Evolutionary conservation across 2,888 invertebrate species (phyloP).

Genomic region (Oeneis ivallda): DNA sequence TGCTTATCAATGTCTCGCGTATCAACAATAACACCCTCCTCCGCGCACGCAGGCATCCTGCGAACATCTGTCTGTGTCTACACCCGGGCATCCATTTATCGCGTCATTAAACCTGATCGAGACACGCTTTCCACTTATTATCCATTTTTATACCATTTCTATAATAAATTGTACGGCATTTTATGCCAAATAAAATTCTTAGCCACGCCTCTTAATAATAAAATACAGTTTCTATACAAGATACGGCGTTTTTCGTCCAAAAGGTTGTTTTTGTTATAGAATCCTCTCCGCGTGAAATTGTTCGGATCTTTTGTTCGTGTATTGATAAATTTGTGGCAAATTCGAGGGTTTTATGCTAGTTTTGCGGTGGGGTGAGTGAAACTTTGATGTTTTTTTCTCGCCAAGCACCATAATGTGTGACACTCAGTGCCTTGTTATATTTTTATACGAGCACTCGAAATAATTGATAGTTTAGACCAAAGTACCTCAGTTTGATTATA

Average conservation of each 20-base stretch:
- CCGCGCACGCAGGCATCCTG: constrained; percentile 7
- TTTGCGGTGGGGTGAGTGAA: constrained; percentile 44
- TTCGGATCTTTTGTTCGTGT: constrained; percentile 46
- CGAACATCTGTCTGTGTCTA: constrained; percentile 17
- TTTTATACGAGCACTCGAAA: constrained; percentile 48
- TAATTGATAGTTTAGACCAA: constrained; percentile 50
- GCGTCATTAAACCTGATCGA: constrained; percentile 63
- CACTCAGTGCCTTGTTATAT: constrained; percentile 38
- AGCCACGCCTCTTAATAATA: constrained; percentile 62
- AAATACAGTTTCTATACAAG: constrained; percentile 42
- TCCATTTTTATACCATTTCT: constrained; percentile 71
- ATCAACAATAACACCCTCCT: constrained; percentile 34
- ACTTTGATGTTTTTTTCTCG: constrained; percentile 23
- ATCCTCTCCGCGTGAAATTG: constrained; percentile 55
- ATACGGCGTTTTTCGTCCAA: constrained; percentile 23
- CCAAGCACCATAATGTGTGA: constrained; percentile 34
- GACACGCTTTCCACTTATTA: constrained; percentile 77
- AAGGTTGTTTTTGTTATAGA: constrained; percentile 30
- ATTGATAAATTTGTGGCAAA: constrained; percentile 52
- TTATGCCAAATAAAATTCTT: constrained; percentile 73
- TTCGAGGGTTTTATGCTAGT: constrained; percentile 46
- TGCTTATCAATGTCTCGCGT: constrained; percentile 48
- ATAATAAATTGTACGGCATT: constrained; percentile 74
- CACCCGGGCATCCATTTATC: constrained; percentile 51
- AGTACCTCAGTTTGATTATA: constrained; percentile 12